Evolutionary conservation across 2,797 vertebrate species (phyloP).

Genomic region (Botia almorhae): DNA sequence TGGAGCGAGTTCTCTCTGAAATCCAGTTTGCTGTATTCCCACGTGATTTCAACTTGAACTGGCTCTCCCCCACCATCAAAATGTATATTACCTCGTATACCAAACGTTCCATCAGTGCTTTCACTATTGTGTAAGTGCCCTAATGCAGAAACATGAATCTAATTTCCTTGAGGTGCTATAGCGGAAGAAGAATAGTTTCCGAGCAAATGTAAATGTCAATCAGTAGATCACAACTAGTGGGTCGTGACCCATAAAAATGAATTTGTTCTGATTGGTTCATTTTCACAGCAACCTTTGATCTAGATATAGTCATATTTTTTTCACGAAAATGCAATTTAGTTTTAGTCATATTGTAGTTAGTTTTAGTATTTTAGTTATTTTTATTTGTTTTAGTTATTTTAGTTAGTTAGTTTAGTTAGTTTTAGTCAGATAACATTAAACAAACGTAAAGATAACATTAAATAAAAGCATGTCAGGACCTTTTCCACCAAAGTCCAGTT

Average conservation of each 20-base stretch:
- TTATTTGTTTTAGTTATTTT: no score
- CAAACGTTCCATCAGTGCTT: not conserved
- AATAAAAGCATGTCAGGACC: no score
- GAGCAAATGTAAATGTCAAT: not conserved
- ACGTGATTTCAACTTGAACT: not conserved
- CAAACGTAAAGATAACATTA: no score
- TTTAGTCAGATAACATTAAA: no score
- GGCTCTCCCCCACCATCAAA: not conserved
- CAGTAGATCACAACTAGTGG: not conserved
- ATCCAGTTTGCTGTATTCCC: not conserved
- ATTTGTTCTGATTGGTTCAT: not conserved
- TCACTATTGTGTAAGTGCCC: slow-evolving; percentile 2
- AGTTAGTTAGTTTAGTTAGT: no score
- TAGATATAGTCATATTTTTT: no score
- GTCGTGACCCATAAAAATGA: not conserved
- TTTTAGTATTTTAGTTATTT: no score
- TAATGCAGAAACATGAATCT: not conserved
- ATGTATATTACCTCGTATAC: not conserved
- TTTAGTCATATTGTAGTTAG: no score
- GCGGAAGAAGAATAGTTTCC: not conserved
- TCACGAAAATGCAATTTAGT: no score
- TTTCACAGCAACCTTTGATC: no score
- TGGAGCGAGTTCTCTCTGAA: not conserved
- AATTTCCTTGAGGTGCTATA: not conserved
- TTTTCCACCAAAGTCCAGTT: no score